Evolutionary conservation across 2,113 vertebrate species (phyloP).

Genomic region (Acrocephalus kingi): DNA sequence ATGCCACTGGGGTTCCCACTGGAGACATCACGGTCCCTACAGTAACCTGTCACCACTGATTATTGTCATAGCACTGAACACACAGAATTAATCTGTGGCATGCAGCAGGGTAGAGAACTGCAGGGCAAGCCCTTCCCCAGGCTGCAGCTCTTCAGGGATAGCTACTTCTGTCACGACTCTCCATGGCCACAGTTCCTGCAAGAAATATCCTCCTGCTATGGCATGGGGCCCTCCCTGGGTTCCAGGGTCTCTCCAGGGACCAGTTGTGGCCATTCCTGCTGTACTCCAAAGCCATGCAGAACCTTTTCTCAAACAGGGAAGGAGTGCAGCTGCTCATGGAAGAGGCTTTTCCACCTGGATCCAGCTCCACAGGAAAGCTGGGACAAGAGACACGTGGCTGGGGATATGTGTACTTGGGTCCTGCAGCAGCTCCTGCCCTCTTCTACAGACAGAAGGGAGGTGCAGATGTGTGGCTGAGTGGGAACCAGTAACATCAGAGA

Average conservation of each 20-base stretch:
- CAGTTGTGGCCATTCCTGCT: not conserved
- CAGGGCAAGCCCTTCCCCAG: accelerated
- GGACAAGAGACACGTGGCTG: accelerated
- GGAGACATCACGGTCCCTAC: accelerated
- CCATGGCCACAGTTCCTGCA: accelerated
- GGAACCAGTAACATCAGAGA: not conserved
- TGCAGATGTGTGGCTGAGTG: not conserved
- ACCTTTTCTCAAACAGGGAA: not conserved
- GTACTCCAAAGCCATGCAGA: not conserved
- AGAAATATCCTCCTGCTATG: not conserved
- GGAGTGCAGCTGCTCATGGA: accelerated
- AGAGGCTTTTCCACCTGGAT: not conserved
- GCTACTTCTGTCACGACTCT: not conserved
- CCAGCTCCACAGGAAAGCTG: not conserved
- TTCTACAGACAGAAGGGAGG: not conserved
- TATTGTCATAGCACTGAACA: not conserved
- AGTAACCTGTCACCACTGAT: not conserved
- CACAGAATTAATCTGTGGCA: not conserved
- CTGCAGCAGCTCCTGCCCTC: not conserved
- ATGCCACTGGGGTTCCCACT: not conserved
- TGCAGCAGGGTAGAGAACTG: not conserved
- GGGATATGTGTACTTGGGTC: not conserved
- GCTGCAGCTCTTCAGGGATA: not conserved
- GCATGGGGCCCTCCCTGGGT: accelerated
- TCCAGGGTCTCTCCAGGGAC: not conserved